A percentile compares a stretch with the other conserved stretches of the same genome.
phyloP scores from a whole-genome alignment of 2,888 invertebrate species.

The Hydroisotoma schaefferi region DNA sequence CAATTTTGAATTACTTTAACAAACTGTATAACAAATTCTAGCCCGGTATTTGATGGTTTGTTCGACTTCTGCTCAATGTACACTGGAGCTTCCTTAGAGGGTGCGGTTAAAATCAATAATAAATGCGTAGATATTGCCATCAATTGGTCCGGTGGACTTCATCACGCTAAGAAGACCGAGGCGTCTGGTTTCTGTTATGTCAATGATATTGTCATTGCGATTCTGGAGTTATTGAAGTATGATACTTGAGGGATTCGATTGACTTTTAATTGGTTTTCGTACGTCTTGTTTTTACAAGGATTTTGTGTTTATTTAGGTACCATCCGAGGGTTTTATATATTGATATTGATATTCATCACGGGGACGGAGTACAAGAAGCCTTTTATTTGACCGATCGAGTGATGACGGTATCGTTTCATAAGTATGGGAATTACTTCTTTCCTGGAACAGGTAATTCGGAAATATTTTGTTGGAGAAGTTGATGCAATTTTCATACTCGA shows the following conservation, averaged over 20 bases:
- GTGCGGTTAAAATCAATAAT: constrained; percentile 92
- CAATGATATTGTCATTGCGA: constrained; percentile 97
- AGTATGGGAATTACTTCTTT: constrained; percentile 96
- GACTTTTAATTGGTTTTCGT: background rate
- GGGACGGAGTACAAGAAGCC: constrained; percentile 95
- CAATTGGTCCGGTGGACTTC: constrained; percentile 98
- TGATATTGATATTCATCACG: constrained; percentile 98
- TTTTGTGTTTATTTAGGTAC: constrained; percentile 61
- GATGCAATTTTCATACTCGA: background rate
- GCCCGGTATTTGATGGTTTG: constrained; percentile 90
- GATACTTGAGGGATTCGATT: constrained; percentile 37
- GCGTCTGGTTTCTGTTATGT: constrained; percentile 99
- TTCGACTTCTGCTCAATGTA: constrained; percentile 99
- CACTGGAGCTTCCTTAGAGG: constrained; percentile 95
- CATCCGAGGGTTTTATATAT: constrained; percentile 94
- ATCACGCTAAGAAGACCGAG: constrained; percentile 99
- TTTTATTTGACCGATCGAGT: constrained; percentile 96
- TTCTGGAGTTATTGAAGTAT: constrained; percentile 78
- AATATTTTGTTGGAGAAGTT: no score
- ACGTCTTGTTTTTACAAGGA: constrained; percentile 1
- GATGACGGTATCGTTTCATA: constrained; percentile 99
- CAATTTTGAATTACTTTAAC: background rate
- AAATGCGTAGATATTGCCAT: constrained; percentile 95
- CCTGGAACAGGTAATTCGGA: constrained; percentile 83
- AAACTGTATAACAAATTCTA: constrained; percentile 16